Evolutionary conservation across 2,797 vertebrate genomes (phyloP), one percentile per base, ranked within the genome.

Genomic region (Hipposideros larvatus): DNA sequence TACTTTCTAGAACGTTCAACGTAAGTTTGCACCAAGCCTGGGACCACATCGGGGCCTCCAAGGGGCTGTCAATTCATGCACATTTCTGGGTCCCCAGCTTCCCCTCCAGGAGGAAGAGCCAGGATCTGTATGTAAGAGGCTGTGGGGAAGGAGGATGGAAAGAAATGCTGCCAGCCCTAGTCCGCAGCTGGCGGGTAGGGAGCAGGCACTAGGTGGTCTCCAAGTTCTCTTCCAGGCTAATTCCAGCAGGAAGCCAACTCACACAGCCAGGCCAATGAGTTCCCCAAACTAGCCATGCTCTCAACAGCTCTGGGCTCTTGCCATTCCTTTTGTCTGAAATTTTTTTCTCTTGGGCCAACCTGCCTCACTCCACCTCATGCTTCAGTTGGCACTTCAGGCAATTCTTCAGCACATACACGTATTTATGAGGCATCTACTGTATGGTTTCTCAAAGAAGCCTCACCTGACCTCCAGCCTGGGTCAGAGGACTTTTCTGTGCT

Each of bases 311-410:
- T 94, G 86, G 78, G 59, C 34, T 85, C 82, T 79, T 95, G 77
- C 48, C 21, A 4, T 73, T 86, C 87, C 68, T 93, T 86, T 91
- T 94, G 21, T 70, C 88, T 85, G 70, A 92, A 92, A 86, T 87
- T 90, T 53, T 91, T 91, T 61, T 70, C 86, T 31, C 6, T 59
- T 90, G 7, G 14, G 48, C 84, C 74, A 89, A 1, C 9, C 51
- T 84, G 78, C 71, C 24, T 87, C 79, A 53, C 34, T 93, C 59
- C 80, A 61, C 26, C 21, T 82, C 74, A 71, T n/a, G 55, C 53
- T 87, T 91, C 74, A 71, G 53, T 46, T 74, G 57, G 19, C 51
- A 91, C 51, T 41, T 95, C 21, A 34, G 41, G 43, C 43, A 90
- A 24, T 90, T 90, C 65, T 79, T 90, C 34, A 80, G 57, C 53